Evolutionary conservation across 2,797 vertebrate genomes (phyloP).

Genomic region (Microctenopoma lineatum): DNA sequence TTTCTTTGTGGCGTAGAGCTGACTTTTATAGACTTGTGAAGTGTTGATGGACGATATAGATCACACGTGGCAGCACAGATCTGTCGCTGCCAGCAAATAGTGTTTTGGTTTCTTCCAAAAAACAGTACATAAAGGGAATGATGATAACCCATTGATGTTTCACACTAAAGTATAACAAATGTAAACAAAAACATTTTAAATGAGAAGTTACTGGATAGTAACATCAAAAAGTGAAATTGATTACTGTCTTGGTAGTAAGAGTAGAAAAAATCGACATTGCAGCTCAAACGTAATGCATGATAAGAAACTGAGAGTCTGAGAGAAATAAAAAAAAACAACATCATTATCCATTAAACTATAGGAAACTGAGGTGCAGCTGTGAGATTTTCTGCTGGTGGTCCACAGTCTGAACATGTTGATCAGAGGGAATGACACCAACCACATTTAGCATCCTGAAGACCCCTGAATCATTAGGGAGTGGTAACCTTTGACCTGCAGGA

Average conservation of each 20-base stretch:
- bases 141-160: background rate
- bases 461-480: slow-evolving; percentile 40
- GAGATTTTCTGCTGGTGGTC: slow-evolving; percentile 44
- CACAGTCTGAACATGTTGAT: slow-evolving; percentile 19
- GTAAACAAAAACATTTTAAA: too few species aligned
- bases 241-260: background rate
- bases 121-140: background rate
- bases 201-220: background rate
- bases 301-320: background rate
- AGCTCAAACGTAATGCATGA: slow-evolving; percentile 1
- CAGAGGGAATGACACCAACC: slow-evolving; percentile 22
- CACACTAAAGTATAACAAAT: background rate
- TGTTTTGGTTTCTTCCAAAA: background rate
- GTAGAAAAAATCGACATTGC: background rate
- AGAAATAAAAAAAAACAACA: background rate
- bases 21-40: background rate
- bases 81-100: background rate
- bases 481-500: slow-evolving; percentile 58
- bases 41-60: background rate
- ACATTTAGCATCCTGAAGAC: slow-evolving; percentile 34
- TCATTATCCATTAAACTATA: background rate
- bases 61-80: background rate
- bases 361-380: slow-evolving; percentile 5
- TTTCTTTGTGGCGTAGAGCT: background rate
- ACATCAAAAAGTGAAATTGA: background rate